These are phyloP conservation scores for Galeruca laticollis DNA, from an alignment of 2,888 invertebrate species.

Conservation along the genomic window DNA sequence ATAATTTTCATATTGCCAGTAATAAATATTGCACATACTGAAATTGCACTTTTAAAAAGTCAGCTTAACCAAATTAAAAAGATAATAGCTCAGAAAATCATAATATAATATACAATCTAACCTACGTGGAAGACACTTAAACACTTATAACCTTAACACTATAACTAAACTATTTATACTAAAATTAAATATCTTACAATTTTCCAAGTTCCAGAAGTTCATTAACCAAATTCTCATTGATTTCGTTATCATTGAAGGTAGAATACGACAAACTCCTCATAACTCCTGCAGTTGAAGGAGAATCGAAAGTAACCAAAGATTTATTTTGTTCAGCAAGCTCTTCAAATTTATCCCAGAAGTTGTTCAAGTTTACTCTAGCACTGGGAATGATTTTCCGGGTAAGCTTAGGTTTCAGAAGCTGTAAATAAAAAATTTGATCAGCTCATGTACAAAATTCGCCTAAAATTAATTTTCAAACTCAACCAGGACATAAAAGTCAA, in stretches of 20 bases:
- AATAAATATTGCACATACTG: constrained; percentile 39
- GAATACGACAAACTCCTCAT: constrained; percentile 64
- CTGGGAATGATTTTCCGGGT: constrained; percentile 71
- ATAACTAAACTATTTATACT: constrained; percentile 35
- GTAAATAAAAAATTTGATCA: constrained; percentile 56
- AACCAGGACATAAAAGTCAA: too few relatives aligned
- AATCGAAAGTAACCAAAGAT: constrained; percentile 66
- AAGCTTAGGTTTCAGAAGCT: constrained; percentile 72
- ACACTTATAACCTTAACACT: not conserved
- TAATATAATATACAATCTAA: constrained; percentile 14
- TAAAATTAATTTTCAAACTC: too few relatives aligned
- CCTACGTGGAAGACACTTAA: constrained; percentile 26
- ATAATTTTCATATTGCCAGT: constrained; percentile 35
- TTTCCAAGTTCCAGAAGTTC: constrained; percentile 72
- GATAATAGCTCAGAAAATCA: constrained; percentile 14
- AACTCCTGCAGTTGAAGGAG: constrained; percentile 58
- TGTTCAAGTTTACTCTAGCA: constrained; percentile 74
- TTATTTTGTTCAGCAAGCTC: constrained; percentile 57
- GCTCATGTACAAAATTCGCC: not conserved
- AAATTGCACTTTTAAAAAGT: constrained; percentile 46
- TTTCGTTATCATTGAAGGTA: constrained; percentile 63
- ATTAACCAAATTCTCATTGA: constrained; percentile 72
- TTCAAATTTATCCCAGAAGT: constrained; percentile 75
- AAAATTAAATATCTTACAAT: constrained; percentile 40
- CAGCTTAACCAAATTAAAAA: constrained; percentile 42